These are phyloP conservation scores for Spheniscus mendiculus DNA, from an alignment of 2,113 vertebrate genomes.

Conservation along the genomic window DNA sequence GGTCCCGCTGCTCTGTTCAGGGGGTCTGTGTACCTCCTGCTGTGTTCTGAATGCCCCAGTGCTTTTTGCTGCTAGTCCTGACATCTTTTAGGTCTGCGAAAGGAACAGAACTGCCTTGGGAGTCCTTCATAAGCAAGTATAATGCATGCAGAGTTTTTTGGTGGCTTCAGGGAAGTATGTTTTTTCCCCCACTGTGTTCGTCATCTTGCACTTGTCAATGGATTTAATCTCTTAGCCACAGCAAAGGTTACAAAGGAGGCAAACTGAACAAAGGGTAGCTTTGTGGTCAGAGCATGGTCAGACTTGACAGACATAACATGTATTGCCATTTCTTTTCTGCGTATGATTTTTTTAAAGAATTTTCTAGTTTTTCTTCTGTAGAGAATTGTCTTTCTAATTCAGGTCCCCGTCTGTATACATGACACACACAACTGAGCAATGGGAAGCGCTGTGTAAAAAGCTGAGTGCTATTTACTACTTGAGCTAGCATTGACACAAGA, in stretches of 20 bases:
- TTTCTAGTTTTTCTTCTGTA: neutral
- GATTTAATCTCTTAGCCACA: neutral
- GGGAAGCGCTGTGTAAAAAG: neutral
- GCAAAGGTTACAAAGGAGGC: neutral
- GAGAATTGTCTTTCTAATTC: neutral
- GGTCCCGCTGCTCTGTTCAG: neutral
- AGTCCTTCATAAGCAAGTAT: neutral
- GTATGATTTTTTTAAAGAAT: neutral
- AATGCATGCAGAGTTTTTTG: neutral
- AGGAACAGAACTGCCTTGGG: neutral
- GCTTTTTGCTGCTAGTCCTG: neutral
- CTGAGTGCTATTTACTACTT: neutral
- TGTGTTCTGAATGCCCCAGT: neutral
- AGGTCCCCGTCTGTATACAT: neutral
- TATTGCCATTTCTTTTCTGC: neutral
- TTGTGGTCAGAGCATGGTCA: neutral
- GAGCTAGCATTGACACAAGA: neutral
- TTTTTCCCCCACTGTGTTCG: neutral
- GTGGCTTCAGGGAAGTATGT: neutral
- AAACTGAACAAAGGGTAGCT: neutral
- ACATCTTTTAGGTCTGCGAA: neutral
- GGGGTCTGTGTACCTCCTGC: neutral
- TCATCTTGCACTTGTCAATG: neutral
- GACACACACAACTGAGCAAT: neutral
- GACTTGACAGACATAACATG: neutral